Conservation (phyloP, 2,888 invertebrate genomes). For the Keiferia lycopersicella region DNA sequence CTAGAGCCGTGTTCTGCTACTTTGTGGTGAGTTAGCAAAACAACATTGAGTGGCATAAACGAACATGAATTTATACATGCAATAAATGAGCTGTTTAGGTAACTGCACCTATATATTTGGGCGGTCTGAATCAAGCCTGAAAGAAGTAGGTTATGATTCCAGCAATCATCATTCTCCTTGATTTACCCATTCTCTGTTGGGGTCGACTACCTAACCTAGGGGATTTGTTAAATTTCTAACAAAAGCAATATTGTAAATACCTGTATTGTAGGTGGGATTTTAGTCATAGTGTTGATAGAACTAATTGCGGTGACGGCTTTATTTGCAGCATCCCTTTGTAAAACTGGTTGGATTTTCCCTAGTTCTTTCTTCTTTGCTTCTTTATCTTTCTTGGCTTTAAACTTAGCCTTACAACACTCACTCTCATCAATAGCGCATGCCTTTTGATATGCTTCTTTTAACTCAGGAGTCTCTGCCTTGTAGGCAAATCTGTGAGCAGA, state of each 20-base stretch:
- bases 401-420: slow-evolving; percentile 65
- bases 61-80: too few relatives aligned
- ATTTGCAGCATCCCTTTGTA: slow-evolving; percentile 2
- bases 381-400: slow-evolving; percentile 48
- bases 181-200: too few relatives aligned
- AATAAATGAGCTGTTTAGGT: too few relatives aligned
- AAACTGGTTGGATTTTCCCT: slow-evolving; percentile 35
- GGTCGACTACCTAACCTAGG: too few relatives aligned
- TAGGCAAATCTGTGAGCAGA: slow-evolving; percentile 60
- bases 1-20: too few relatives aligned
- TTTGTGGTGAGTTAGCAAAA: too few relatives aligned
- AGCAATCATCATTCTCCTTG: too few relatives aligned
- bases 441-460: slow-evolving; percentile 62
- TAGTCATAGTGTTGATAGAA: slow-evolving; percentile 36
- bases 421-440: slow-evolving; percentile 60
- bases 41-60: too few relatives aligned
- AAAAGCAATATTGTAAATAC: slow-evolving; percentile 44
- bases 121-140: too few relatives aligned
- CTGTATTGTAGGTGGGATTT: slow-evolving; percentile 70
- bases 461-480: slow-evolving; percentile 61
- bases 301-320: slow-evolving; percentile 43
- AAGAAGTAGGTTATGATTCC: too few relatives aligned
- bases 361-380: slow-evolving; percentile 48
- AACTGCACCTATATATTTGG: too few relatives aligned
- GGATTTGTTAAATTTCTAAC: too few relatives aligned